These are phyloP conservation scores for Illadopsis cleaveri DNA, from an alignment of 2,113 vertebrate genomes.

Conservation along the genomic window DNA sequence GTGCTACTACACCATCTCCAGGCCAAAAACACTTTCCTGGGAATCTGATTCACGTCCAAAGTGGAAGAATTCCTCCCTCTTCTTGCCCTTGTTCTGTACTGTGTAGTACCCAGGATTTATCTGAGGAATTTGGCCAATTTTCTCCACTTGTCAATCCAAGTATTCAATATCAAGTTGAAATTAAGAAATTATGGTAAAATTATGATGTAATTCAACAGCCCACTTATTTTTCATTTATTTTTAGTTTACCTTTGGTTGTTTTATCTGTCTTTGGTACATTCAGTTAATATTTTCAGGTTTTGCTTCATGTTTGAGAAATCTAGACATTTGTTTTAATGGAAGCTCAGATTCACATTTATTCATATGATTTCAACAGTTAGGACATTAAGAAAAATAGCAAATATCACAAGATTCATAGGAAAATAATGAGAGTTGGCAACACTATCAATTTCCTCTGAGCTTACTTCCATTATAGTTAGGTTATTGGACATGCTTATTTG, in stretches of 20 bases:
- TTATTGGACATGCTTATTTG: constrained; percentile 4
- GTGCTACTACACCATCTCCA: neutral
- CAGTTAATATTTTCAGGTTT: neutral
- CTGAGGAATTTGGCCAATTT: neutral
- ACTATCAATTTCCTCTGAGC: neutral
- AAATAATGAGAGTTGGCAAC: constrained; percentile 1
- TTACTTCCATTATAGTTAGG: neutral
- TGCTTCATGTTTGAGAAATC: neutral
- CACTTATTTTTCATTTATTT: neutral
- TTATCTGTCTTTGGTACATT: neutral
- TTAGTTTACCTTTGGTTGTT: neutral
- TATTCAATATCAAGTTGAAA: neutral
- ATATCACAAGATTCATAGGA: constrained; percentile 6
- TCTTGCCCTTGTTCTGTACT: neutral
- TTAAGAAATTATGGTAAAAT: neutral
- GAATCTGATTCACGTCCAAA: neutral
- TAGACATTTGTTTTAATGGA: neutral
- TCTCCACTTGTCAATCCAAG: neutral
- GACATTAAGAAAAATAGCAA: constrained; percentile 31
- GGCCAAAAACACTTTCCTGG: neutral
- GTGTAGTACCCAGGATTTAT: neutral
- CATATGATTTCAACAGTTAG: neutral
- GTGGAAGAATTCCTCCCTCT: neutral
- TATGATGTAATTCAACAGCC: neutral
- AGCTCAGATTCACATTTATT: neutral